Evolutionary conservation across 2,888 invertebrate genomes (phyloP).

Genomic region (Eulithis prunata): DNA sequence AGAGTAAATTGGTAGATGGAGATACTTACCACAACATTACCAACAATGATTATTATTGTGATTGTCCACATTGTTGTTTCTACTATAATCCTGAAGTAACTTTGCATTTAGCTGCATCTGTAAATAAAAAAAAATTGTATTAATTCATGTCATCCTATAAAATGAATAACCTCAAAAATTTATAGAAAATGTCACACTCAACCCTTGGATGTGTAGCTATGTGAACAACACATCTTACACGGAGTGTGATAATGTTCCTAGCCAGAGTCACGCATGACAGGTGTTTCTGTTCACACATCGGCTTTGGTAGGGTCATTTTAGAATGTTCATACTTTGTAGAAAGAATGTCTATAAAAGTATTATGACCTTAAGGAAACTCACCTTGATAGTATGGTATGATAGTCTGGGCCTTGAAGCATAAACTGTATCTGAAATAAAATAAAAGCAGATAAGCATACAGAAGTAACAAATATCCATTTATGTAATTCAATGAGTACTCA

Average conservation of each 20-base stretch:
- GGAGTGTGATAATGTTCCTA: conserved; percentile 79
- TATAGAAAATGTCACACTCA: conserved; percentile 62
- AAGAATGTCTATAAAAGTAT: no score
- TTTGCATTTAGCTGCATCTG: conserved; percentile 4
- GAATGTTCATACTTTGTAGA: not conserved
- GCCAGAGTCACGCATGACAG: conserved; percentile 77
- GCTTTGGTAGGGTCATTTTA: conserved; percentile 77
- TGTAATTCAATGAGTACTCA: conserved; percentile 17
- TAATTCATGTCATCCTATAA: not conserved
- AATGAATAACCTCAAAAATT: conserved; percentile 8
- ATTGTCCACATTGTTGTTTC: no score
- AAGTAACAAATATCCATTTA: not conserved
- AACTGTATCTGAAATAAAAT: conserved; percentile 6
- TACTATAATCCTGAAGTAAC: not conserved
- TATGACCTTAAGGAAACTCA: not conserved
- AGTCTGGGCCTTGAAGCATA: not conserved
- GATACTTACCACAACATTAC: no score
- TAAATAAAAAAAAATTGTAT: not conserved
- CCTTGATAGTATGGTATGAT: not conserved
- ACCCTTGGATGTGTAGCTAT: conserved; percentile 73
- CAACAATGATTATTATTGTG: no score
- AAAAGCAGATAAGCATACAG: not conserved
- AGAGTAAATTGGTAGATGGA: no score
- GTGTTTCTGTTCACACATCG: conserved; percentile 68
- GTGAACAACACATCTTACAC: conserved; percentile 71